Evolutionary conservation across 2,113 vertebrate species (phyloP).

Genomic region (Anoura caudifer): DNA sequence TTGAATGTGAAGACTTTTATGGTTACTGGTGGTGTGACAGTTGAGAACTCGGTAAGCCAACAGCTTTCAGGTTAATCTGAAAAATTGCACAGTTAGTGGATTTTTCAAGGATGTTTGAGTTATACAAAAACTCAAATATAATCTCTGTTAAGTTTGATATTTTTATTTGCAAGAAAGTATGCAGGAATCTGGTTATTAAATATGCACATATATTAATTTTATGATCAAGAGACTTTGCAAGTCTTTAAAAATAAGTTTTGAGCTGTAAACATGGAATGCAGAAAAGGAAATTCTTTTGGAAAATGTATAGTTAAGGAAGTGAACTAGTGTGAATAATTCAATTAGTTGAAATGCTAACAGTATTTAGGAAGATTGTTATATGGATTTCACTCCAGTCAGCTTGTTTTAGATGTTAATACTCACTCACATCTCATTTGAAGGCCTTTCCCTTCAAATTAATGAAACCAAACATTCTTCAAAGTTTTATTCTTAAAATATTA

Average conservation of each 20-base stretch:
- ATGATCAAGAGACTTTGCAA: neutral
- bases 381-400: neutral
- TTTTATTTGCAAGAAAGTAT: slow-evolving; percentile 7
- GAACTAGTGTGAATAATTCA: neutral
- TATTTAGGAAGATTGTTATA: neutral
- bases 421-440: neutral
- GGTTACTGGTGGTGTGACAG: neutral
- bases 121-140: neutral
- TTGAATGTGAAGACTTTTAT: neutral
- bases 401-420: neutral
- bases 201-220: neutral
- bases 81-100: neutral
- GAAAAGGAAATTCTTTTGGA: neutral
- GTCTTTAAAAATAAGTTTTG: neutral
- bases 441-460: neutral
- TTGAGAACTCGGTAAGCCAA: neutral
- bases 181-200: neutral
- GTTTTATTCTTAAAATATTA: neutral
- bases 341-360: slow-evolving; percentile 9
- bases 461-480: neutral
- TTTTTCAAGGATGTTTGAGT: neutral
- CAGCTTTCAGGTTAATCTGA: neutral
- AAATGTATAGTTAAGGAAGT: neutral
- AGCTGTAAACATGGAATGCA: neutral
- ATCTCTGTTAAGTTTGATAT: neutral